Base-by-base conservation (phyloP, 2,888 invertebrate species). In the Rhingia campestris region DNA sequence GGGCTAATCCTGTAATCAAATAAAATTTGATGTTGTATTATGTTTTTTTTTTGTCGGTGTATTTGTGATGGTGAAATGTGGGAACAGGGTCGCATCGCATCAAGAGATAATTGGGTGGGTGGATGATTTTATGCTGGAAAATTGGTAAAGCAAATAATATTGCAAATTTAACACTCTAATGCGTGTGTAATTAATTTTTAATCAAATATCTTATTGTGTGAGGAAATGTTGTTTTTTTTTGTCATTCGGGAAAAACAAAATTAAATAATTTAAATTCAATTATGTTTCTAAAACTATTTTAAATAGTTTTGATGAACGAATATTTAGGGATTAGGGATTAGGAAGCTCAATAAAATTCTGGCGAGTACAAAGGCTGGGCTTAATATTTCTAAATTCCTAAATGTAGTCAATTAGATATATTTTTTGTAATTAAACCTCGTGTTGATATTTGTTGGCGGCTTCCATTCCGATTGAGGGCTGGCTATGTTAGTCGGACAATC, bases 1-100 rank as follows among this genome's bases (percentile, higher is more conserved):
- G 56, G 41, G 67, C 75, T 85, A 85, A 85, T 81, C 80, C 75
- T 72, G 63, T 73, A 76, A 85, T 85, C 81, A 81, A 85, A 85
- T 85, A 85, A 75, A 81, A 73, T 80, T 80, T 76, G 51, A 73
- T 58, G 59, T 74, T 84, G 58, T 70, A 74, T 82, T 82, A 54
- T 77, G 22, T 69, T 82, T 69, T 45, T 41, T 59, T 61, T 69
- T 56, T 56, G 53, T 47, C 39, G 7, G n/a, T n/a, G 3, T 12
- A 6, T 4, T 14, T 41, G 3, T 33, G 43, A 3, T 5, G 32
- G 6, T 6, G 33, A 6, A 1, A 1, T 14, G 41, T 22, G 22
- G 32, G 14, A 22, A 22, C 22, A 22, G 22, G 22, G 22, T 22
- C 22, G 22, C 22, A 22, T 22, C 22, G 22, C 22, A 22, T 3